These are phyloP conservation scores for Melanotaenia parkinsoni DNA, from an alignment of 2,797 vertebrate species.

Conservation along the genomic window DNA sequence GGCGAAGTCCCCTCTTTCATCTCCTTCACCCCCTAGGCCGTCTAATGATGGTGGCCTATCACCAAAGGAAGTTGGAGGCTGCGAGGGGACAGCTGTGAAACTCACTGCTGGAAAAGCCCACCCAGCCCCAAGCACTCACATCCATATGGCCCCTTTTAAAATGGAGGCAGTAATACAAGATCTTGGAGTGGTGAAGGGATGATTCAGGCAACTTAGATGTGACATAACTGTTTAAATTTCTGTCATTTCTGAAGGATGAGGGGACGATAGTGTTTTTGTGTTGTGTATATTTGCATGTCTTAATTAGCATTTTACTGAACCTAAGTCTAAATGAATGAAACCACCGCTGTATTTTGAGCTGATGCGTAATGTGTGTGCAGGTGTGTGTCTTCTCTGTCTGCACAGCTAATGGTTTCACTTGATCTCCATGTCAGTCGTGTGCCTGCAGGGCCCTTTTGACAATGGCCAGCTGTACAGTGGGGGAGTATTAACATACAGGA, in stretches of 20 bases:
- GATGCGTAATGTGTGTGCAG: constrained; percentile 24
- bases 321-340: constrained; percentile 56
- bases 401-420: constrained; percentile 51
- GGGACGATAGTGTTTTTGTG: constrained; percentile 3
- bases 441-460: constrained; percentile 24
- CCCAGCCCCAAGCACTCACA: constrained; percentile 2
- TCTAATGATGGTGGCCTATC: constrained; percentile 61
- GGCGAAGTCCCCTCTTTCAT: constrained; percentile 25
- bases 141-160: constrained; percentile 51
- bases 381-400: constrained; percentile 40
- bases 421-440: constrained; percentile 45
- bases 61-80: constrained; percentile 18
- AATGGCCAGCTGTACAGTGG: constrained; percentile 46
- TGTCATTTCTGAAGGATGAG: constrained; percentile 52
- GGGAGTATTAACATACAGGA: constrained; percentile 34
- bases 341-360: constrained; percentile 35
- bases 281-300: constrained; percentile 33
- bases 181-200: constrained; percentile 8
- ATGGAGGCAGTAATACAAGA: constrained; percentile 14
- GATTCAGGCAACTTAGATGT: constrained; percentile 34
- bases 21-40: constrained; percentile 40
- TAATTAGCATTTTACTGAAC: not conserved
- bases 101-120: constrained; percentile 33
- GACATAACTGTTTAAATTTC: constrained; percentile 47
- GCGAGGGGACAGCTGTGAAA: constrained; percentile 48